phyloP scores from a whole-genome alignment of 2,888 invertebrate genomes.

The Melieria omissa region DNA sequence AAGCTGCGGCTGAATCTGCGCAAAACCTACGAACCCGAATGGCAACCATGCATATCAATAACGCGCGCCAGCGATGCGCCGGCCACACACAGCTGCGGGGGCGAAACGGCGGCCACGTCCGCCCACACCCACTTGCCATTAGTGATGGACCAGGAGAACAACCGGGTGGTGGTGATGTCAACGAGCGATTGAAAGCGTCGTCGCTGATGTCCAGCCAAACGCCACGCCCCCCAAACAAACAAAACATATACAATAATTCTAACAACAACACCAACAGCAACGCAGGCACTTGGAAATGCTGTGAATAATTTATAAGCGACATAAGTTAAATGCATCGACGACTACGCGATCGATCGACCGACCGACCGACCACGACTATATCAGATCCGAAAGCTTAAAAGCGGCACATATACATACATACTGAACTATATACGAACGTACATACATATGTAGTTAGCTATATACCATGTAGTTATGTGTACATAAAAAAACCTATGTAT shows the following conservation, averaged over 20 bases:
- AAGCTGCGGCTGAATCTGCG: conserved; percentile 59
- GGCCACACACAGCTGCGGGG: conserved; percentile 50
- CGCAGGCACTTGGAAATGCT: conserved; percentile 26
- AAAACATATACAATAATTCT: conserved; percentile 15
- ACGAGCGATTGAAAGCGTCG: conserved; percentile 32
- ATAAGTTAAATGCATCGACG: conserved; percentile 14
- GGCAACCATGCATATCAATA: conserved; percentile 61
- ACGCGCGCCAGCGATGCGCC: conserved; percentile 48
- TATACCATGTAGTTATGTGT: neutral
- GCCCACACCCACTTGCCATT: conserved; percentile 11
- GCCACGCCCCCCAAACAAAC: neutral
- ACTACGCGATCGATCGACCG: conserved; percentile 10
- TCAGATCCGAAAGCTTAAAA: too few species aligned
- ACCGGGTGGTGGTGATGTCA: conserved; percentile 31
- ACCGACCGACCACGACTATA: conserved; percentile 5
- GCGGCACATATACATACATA: neutral
- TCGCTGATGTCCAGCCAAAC: neutral
- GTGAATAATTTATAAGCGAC: conserved; percentile 30
- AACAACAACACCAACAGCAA: conserved; percentile 5
- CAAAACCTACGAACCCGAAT: conserved; percentile 56
- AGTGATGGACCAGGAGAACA: conserved; percentile 32
- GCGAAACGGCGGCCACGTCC: conserved; percentile 37
- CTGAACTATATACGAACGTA: neutral
- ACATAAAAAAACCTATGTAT: too few species aligned
- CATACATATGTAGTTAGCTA: neutral